phyloP scores from a whole-genome alignment of 2,888 invertebrate species.

The Pseudanteris insignis region DNA sequence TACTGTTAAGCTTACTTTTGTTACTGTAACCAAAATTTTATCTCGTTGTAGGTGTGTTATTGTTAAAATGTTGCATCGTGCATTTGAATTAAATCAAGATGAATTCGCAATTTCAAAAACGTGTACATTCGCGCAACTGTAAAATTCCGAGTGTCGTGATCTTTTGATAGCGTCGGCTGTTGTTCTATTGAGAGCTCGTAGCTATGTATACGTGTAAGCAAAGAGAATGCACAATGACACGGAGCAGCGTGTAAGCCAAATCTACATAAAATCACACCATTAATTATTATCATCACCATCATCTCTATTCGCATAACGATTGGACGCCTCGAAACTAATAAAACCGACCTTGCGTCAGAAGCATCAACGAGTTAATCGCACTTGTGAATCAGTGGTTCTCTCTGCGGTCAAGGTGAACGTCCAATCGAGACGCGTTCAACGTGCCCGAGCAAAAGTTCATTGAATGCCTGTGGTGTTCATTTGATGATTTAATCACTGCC shows the following conservation, averaged over 20 bases:
- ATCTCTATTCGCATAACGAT: constrained; percentile 36
- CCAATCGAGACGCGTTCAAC: constrained; percentile 30
- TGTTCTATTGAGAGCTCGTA: too few species aligned
- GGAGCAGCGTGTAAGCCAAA: constrained; percentile 25
- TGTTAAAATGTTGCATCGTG: too few species aligned
- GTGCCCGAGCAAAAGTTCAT: constrained; percentile 30
- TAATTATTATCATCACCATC: constrained; percentile 36
- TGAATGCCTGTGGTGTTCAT: constrained; percentile 16
- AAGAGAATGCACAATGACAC: constrained; percentile 26
- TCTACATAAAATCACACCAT: constrained; percentile 38
- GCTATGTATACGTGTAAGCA: too few species aligned
- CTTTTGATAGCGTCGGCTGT: too few species aligned
- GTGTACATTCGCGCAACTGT: too few species aligned
- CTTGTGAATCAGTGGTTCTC: constrained; percentile 37
- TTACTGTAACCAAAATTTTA: too few species aligned
- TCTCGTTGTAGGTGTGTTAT: too few species aligned
- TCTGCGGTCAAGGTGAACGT: constrained; percentile 42
- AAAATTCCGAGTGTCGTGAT: too few species aligned
- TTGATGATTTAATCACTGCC: constrained; percentile 8
- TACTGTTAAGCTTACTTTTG: too few species aligned
- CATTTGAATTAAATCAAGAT: too few species aligned
- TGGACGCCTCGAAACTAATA: constrained; percentile 33
- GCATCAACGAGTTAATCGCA: constrained; percentile 43
- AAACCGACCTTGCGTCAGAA: constrained; percentile 44
- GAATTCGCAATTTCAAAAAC: too few species aligned